Conservation (phyloP, 2,888 invertebrate species). For the Unio pictorum region DNA sequence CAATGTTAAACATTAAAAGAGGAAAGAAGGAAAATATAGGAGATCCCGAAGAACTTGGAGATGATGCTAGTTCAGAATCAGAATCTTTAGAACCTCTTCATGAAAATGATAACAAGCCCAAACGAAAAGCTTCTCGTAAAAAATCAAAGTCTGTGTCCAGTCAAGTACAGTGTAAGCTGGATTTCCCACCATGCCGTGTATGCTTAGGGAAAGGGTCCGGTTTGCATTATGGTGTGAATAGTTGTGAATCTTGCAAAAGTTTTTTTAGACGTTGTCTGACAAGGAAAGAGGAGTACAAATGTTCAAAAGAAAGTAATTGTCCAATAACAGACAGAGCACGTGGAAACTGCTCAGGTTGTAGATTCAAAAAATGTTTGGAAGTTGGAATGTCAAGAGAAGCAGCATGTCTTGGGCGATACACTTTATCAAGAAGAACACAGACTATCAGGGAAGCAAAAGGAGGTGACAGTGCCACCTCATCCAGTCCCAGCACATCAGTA, state of each 20-base stretch:
- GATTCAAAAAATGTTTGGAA: slow-evolving; percentile 27
- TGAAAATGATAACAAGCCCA: no score
- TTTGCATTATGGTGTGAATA: slow-evolving; percentile 38
- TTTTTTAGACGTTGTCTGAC: slow-evolving; percentile 36
- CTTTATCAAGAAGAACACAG: slow-evolving; percentile 26
- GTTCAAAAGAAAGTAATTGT: slow-evolving; percentile 26
- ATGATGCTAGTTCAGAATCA: no score
- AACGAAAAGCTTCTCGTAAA: no score
- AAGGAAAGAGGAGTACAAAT: slow-evolving; percentile 33
- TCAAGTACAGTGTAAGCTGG: slow-evolving; percentile 35
- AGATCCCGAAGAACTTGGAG: no score
- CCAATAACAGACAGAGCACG: slow-evolving; percentile 26
- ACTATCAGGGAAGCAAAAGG: slow-evolving; percentile 40
- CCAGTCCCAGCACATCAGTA: neutral
- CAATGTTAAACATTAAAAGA: no score
- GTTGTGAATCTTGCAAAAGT: slow-evolving; percentile 37
- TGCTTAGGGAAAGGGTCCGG: slow-evolving; percentile 34
- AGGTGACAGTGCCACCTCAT: neutral
- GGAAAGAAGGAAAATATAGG: no score
- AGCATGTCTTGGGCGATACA: slow-evolving; percentile 34
- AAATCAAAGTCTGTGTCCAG: no score
- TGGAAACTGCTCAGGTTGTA: slow-evolving; percentile 37
- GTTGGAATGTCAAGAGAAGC: slow-evolving; percentile 38
- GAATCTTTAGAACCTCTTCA: no score
- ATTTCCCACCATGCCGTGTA: slow-evolving; percentile 34